phyloP scores from a whole-genome alignment of 2,797 vertebrate species.

The Microctenopoma lineatum region DNA sequence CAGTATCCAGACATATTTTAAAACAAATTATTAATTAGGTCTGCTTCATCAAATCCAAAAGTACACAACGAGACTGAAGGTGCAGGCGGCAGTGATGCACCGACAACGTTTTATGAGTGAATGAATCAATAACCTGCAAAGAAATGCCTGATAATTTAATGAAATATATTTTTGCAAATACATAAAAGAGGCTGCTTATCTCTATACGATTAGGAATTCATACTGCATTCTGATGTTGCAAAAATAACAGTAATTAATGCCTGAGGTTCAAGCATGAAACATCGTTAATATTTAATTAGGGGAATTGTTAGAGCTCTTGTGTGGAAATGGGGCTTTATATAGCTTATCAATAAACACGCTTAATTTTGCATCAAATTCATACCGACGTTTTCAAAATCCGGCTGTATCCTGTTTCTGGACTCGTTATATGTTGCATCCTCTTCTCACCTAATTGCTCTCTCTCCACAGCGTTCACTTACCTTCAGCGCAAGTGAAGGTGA shows the following conservation, averaged over 20 bases:
- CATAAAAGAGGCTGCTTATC: slow-evolving; percentile 39
- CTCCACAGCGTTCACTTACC: slow-evolving; percentile 49
- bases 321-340: slow-evolving; percentile 79
- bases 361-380: slow-evolving; percentile 74
- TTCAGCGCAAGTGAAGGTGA: slow-evolving; percentile 50
- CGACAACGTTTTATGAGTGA: slow-evolving; percentile 15
- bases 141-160: slow-evolving; percentile 27
- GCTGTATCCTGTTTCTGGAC: slow-evolving; percentile 67
- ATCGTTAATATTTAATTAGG: slow-evolving; percentile 81
- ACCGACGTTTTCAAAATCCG: slow-evolving; percentile 63
- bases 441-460: slow-evolving; percentile 68
- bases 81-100: slow-evolving; percentile 25
- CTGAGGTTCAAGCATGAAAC: slow-evolving; percentile 70
- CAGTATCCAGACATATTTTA: slow-evolving; percentile 28
- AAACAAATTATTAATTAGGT: slow-evolving; percentile 15
- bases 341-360: slow-evolving; percentile 82
- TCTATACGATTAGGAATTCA: slow-evolving; percentile 38
- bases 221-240: slow-evolving; percentile 56
- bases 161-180: slow-evolving; percentile 30
- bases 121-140: slow-evolving; percentile 31
- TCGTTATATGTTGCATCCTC: slow-evolving; percentile 49
- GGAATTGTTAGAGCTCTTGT: slow-evolving; percentile 68
- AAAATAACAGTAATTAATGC: slow-evolving; percentile 79
- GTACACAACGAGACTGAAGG: slow-evolving; percentile 12
- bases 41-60: slow-evolving; percentile 29